Base-by-base conservation (phyloP, 2,888 invertebrate species). In the Yponomeuta cagnagella region DNA sequence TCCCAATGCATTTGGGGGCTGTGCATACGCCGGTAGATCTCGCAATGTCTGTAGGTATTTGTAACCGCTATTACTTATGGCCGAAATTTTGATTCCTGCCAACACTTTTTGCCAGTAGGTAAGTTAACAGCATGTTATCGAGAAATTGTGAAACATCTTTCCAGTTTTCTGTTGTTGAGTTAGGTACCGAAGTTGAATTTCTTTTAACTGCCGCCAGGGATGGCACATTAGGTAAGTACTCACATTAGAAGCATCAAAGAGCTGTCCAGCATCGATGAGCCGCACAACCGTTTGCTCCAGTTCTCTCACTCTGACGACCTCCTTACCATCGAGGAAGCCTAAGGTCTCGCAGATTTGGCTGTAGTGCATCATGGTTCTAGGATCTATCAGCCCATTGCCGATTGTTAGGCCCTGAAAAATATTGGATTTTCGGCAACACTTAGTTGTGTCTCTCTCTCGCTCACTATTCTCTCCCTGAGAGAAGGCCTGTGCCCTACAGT, bases 311-410 rank as follows among this genome's bases (percentile, higher is more conserved):
- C 68, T 73, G 0, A 76, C 74, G 5, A 83, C 68, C 65, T 81
- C 75, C 0, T 72, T 70, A 0, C 79, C 79, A 9, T 93, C 93
- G 9, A 94, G 80, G 0, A 93, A 72, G 0, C 93, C 93, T 6
- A 90, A 74, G 30, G 83, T 84, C 33, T 82, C 80, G 30, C 88
- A 83, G 68, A 88, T 81, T 10, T 84, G 81, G 12, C 90, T 89
- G 75, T 93, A 93, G 70, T 89, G 83, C 79, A 92, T 80, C 84
- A 92, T 87, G 71, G 85, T 86, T 0, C 79, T 79, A 0, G 93
- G 91, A 71, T 93, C 93, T 10, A 91, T 86, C 68, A 93, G 76
- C 0, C 90, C 92, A 72, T 92, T 92, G 10, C 93, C 92, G 58
- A 93, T 86, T 3, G 86, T 82, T 43, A 93, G 75, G 71, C 92